Evolutionary conservation across 2,797 vertebrate species (phyloP), one percentile per base, ranked within the genome.

Genomic region (Xiphorhynchus erythropygius): DNA sequence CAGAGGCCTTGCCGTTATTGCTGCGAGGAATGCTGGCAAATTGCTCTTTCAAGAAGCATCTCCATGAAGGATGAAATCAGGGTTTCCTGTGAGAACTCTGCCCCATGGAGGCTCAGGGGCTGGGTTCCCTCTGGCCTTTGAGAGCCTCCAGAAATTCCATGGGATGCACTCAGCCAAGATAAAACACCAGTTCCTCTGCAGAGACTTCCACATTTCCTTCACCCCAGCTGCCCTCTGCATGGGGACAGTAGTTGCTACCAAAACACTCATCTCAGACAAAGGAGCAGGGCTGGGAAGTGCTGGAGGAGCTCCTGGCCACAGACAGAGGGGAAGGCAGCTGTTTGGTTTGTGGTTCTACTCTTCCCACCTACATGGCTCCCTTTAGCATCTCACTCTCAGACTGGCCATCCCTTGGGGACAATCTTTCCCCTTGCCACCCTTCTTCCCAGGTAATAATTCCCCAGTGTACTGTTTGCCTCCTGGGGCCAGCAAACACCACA

Each of bases 31-130:
- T 76, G 87, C 89, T 91, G 94, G 92, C 94, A 96, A 93, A 95
- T 94, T 95, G 92, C 82, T 84, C 92, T 94, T 93, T 94, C 83
- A 94, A 91, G 94, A 87, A 93, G 84, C 74, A 87, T 94, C 82
- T 84, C 70, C 89, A 91, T 78, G 92, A 95, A 82, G 84, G 65
- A 95, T 94, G 69, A 93, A 96, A 94, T 91, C 84, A 60, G 79
- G 44, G 55, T 44, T 37, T 94, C 65, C 79, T 56, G 37, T 1
- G 0, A 80, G 89, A 94, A 25, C 79, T 78, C 60, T 91, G 78
- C 53, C 82, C 78, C 62, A 35, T n/a, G 18, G 46, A 22, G 23
- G 17, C n/a, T 53, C 13, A 12, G 53, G 28, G n/a, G 7, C 35
- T 63, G 19, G 7, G 13, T 68, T 87, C 60, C 33, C 64, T 46